Base-by-base conservation (phyloP, 2,797 vertebrate genomes). In the Neosilurus mollespiculum region DNA sequence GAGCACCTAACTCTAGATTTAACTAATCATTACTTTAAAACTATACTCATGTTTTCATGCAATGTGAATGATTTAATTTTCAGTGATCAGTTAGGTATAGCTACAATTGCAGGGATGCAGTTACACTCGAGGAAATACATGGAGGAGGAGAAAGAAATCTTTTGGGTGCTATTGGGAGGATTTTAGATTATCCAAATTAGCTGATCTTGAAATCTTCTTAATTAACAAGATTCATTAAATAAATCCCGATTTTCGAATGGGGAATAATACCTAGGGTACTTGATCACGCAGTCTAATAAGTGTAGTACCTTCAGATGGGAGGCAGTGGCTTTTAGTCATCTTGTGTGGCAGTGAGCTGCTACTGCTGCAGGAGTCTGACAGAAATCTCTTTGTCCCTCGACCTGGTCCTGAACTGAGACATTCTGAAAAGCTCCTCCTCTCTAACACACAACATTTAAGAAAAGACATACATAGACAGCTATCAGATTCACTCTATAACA, bases 371-470 rank as follows among this genome's bases (percentile, higher is more conserved):
- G 92, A 83, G 49, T 96, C 95, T 85, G 94, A 94, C 78, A 93
- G 93, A 89, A 94, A 96, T 51, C 96, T 92, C 90, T 98, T 97
- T 87, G 91, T 90, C 76, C 93, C 94, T 91, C 94, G 93, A 81
- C 93, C 95, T 20, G 94, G 92, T 78, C 94, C 95, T 53, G 94
- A 92, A n/a, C 92, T 91, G 85, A 93, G 84, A 81, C 91, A 92
- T 83, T 96, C 94, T 87, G 92, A 92, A 53, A 94, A 96, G 66
- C 91, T 87, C 90, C 94, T 95, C 88, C 95, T 95, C 86, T 96
- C 94, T 95, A 62, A 26, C 37, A 70, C 24, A 72, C 3, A 69
- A 3, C 6, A 54, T 34, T 69, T 22, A 56, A 49, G 15, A 66
- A n/a, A 70, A 62, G 34, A 71, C 58, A 58, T 1, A 77, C 14